Conservation (phyloP, 1,140 invertebrate species). For the Acyrthosiphon pisum region DNA sequence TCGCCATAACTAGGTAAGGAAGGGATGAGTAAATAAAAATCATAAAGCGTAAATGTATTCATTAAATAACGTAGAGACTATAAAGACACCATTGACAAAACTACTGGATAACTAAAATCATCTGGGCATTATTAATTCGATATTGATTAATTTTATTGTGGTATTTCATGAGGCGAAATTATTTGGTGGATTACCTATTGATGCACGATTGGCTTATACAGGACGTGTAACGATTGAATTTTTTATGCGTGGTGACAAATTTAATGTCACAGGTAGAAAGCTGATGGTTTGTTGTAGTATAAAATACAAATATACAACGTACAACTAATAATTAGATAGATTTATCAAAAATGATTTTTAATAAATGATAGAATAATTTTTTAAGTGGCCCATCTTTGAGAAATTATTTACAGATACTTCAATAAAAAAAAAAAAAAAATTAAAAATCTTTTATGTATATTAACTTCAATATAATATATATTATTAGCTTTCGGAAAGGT, state of each 20-base stretch:
- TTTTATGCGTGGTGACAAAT: neutral
- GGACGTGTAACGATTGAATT: neutral
- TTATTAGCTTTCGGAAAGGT: no score
- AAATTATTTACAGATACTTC: neutral
- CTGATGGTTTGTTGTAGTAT: neutral
- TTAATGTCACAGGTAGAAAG: neutral
- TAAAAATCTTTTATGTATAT: no score
- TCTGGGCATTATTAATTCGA: neutral
- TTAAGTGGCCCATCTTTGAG: no score
- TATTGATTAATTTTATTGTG: neutral
- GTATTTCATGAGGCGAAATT: neutral
- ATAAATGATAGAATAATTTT: neutral
- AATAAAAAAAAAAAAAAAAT: neutral
- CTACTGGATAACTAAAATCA: neutral
- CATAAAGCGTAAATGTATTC: neutral
- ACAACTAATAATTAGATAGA: neutral
- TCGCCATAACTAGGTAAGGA: neutral
- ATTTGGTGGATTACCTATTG: neutral
- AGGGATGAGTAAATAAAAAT: conserved; percentile 19
- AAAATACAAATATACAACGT: neutral
- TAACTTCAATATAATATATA: no score
- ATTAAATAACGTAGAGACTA: neutral
- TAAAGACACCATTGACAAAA: conserved; percentile 9
- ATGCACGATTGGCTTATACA: neutral
- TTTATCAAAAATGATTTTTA: neutral